These are phyloP conservation scores for Pterostichus niger DNA, from an alignment of 2,888 invertebrate species.

Conservation along the genomic window DNA sequence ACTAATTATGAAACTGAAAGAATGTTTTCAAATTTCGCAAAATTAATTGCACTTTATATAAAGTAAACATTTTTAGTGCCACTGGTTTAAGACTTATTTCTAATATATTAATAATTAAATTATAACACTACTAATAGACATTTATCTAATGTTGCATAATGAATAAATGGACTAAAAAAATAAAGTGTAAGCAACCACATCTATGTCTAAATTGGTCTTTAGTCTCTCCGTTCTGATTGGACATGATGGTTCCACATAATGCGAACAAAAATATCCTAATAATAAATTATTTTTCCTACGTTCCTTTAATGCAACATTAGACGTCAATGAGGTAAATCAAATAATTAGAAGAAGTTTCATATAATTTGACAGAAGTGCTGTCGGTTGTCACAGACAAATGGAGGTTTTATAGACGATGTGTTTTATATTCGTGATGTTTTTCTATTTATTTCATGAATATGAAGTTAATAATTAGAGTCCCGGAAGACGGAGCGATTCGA, in stretches of 20 bases:
- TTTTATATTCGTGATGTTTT: conserved; percentile 27
- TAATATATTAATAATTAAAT: too few relatives aligned
- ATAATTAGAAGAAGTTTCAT: conserved; percentile 16
- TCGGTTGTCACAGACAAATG: conserved; percentile 20
- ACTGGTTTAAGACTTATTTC: too few relatives aligned
- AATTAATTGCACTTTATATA: too few relatives aligned
- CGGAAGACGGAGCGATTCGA: conserved; percentile 51
- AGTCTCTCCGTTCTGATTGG: too few relatives aligned
- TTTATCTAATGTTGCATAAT: too few relatives aligned
- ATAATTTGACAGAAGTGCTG: neutral
- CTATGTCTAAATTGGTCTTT: too few relatives aligned
- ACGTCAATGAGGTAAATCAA: neutral
- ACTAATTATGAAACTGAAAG: too few relatives aligned
- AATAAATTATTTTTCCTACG: neutral
- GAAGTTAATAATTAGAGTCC: conserved; percentile 41
- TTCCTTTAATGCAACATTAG: neutral
- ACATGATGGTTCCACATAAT: neutral
- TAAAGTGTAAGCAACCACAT: too few relatives aligned
- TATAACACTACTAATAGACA: too few relatives aligned
- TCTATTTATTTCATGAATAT: conserved; percentile 28
- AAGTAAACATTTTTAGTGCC: too few relatives aligned
- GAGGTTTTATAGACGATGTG: conserved; percentile 20
- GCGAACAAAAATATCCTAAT: conserved; percentile 13
- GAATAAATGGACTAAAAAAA: too few relatives aligned
- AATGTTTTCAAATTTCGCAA: too few relatives aligned